Evolutionary conservation across 2,797 vertebrate species (phyloP).

Genomic region (Notolepis coatsorum): DNA sequence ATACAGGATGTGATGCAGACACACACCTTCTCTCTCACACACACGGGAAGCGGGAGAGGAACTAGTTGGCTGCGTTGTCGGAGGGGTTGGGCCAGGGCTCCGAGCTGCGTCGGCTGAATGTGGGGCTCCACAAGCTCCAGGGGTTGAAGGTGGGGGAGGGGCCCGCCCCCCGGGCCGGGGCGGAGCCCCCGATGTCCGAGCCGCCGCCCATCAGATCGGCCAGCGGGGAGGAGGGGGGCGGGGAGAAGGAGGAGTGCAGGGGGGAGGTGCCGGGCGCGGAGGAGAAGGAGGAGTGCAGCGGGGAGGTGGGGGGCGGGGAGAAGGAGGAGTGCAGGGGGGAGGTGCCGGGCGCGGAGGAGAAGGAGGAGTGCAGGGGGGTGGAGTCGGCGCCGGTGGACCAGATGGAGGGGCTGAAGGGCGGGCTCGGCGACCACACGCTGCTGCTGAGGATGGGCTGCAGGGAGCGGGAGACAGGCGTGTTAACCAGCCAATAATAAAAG

Average conservation of each 20-base stretch:
- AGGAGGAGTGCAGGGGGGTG: conserved; percentile 13
- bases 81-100: conserved; percentile 87
- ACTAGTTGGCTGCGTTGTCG: conserved; percentile 65
- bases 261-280: conserved; percentile 23
- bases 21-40: not conserved
- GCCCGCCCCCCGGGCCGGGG: conserved; percentile 24
- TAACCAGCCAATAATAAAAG: too few relatives aligned
- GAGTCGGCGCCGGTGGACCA: conserved; percentile 86
- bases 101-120: conserved; percentile 85
- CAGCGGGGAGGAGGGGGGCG: conserved; percentile 43
- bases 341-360: not conserved
- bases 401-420: conserved; percentile 87
- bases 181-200: not conserved
- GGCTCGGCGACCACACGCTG: conserved; percentile 81
- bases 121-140: conserved; percentile 88
- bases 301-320: conserved; percentile 27
- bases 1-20: too few relatives aligned
- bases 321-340: conserved; percentile 51
- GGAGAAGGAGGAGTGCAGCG: conserved; percentile 1
- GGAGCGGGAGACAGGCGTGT: not conserved
- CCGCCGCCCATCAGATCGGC: conserved; percentile 79
- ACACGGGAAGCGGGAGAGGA: not conserved
- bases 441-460: conserved; percentile 83
- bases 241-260: conserved; percentile 1
- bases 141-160: conserved; percentile 81